These are phyloP conservation scores for Paracentrotus lividus DNA, from an alignment of 53 echinoderm and acorn worm genomes.

Conservation along the genomic window DNA sequence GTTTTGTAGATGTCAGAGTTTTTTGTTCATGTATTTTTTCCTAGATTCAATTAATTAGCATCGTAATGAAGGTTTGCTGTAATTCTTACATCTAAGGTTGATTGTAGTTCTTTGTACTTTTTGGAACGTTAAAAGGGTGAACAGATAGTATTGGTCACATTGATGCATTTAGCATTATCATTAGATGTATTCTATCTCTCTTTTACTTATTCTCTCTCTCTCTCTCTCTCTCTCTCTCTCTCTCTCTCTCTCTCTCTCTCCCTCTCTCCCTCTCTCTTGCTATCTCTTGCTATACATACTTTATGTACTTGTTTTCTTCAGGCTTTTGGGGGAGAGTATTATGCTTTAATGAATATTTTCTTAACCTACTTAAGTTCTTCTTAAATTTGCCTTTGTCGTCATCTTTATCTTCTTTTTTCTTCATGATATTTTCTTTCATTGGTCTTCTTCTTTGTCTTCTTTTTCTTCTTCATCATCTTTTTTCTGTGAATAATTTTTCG, in stretches of 20 bases:
- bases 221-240: neutral
- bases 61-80: slow-evolving; percentile 5
- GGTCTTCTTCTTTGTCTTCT: neutral
- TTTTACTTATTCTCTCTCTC: neutral
- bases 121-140: neutral
- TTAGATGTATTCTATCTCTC: neutral
- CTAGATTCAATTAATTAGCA: slow-evolving; percentile 49
- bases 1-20: slow-evolving; percentile 66
- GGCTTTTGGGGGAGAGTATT: no score
- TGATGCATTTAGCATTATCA: neutral
- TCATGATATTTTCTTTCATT: neutral
- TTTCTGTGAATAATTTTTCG: neutral
- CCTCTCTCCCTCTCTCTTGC: neutral
- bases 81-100: neutral
- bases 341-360: no score
- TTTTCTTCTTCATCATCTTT: neutral
- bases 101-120: slow-evolving; percentile 1
- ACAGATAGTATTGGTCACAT: neutral
- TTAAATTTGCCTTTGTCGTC: neutral
- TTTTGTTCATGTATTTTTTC: slow-evolving; percentile 59
- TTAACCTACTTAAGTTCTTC: neutral
- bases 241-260: neutral
- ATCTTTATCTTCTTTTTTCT: neutral
- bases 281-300: neutral
- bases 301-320: neutral